Evolutionary conservation across 92 coral and sea anemone species (phyloP).

Genomic region (Pocillopora meandrina): DNA sequence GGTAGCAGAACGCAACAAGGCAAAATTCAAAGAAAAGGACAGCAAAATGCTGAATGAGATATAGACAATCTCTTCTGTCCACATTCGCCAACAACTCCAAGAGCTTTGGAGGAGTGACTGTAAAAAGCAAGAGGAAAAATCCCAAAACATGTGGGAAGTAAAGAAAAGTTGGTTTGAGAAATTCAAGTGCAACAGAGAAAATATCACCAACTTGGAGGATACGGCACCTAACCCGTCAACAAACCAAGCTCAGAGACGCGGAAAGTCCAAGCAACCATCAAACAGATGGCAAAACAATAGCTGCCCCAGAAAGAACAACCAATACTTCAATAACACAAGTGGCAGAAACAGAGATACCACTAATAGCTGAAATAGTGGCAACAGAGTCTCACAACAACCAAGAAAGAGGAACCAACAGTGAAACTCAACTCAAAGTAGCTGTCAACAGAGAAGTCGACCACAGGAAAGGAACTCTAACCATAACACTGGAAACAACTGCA

Average conservation of each 20-base stretch:
- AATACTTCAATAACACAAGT: slow-evolving; percentile 1
- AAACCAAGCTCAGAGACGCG: slow-evolving; percentile 17
- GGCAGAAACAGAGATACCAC: slow-evolving; percentile 7
- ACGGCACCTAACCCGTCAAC: slow-evolving; percentile 32
- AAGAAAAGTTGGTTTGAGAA: slow-evolving; percentile 9
- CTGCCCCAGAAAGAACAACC: slow-evolving; percentile 21
- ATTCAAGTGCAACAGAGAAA: slow-evolving; percentile 17
- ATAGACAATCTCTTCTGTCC: neutral
- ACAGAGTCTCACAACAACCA: slow-evolving; percentile 7
- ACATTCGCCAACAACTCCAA: neutral
- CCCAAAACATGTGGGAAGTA: neutral
- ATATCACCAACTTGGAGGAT: slow-evolving; percentile 25
- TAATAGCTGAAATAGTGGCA: slow-evolving; percentile 12
- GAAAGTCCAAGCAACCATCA: slow-evolving; percentile 26
- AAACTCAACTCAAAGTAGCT: slow-evolving; percentile 36
- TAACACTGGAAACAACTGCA: slow-evolving; percentile 10
- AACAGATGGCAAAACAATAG: slow-evolving; percentile 20
- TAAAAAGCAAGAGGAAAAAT: slow-evolving; percentile 9
- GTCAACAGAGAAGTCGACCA: slow-evolving; percentile 30
- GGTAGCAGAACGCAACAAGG: neutral
- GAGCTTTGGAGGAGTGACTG: slow-evolving; percentile 18
- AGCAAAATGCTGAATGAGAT: neutral
- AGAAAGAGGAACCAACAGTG: slow-evolving; percentile 36
- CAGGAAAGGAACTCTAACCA: neutral
- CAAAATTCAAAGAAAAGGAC: neutral